A percentile compares a stretch with the other conserved stretches of the same genome.
phyloP scores from a whole-genome alignment of 2,113 vertebrate species.

The Oreochromis aureus region DNA sequence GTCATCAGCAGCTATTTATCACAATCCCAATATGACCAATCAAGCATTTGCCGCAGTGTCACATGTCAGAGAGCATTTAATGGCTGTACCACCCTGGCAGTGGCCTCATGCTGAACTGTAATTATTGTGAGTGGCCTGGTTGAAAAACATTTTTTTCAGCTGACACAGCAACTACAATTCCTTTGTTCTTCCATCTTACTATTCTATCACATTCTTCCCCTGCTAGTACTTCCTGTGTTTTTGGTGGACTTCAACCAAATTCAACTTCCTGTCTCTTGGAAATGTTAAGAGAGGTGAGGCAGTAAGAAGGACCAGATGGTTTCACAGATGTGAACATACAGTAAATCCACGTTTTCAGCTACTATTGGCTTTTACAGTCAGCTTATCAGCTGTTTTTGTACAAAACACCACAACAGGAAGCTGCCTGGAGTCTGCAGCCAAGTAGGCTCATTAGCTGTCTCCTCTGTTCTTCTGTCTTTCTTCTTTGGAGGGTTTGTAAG shows the following conservation, averaged over 20 bases:
- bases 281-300: not conserved
- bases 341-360: not conserved
- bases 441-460: slow-evolving; percentile 2
- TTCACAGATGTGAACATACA: not conserved
- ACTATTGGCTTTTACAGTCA: not conserved
- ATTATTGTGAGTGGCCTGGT: slow-evolving; percentile 39
- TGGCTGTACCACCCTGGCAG: not conserved
- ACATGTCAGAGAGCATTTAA: not conserved
- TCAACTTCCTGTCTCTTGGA: slow-evolving; percentile 5
- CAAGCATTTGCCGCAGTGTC: not conserved
- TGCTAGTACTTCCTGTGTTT: slow-evolving; percentile 31
- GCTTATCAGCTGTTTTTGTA: not conserved
- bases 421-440: not conserved
- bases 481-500: not conserved
- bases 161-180: slow-evolving; percentile 11
- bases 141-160: slow-evolving; percentile 16
- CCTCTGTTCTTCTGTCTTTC: not conserved
- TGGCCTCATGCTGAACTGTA: slow-evolving; percentile 49
- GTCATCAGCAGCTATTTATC: slow-evolving; percentile 7
- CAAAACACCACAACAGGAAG: not conserved
- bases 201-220: not conserved
- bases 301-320: not conserved
- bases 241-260: slow-evolving; percentile 20
- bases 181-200: not conserved
- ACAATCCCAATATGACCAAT: not conserved